These are phyloP conservation scores for Cynaeus angustus DNA, from an alignment of 2,888 invertebrate genomes.

Conservation along the genomic window DNA sequence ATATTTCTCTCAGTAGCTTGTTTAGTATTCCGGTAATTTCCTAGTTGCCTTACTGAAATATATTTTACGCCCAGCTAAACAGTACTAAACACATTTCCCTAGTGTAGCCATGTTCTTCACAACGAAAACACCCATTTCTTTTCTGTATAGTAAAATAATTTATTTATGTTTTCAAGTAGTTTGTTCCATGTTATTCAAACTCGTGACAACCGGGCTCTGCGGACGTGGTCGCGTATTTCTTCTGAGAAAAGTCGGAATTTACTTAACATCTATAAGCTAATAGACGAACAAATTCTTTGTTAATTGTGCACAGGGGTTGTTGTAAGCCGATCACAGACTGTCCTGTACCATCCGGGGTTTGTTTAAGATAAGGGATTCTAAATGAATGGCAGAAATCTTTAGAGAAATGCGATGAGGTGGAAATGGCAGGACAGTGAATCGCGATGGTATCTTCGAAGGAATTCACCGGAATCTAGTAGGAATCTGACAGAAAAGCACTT, in stretches of 20 bases:
- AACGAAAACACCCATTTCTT: conserved; percentile 25
- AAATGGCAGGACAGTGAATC: conserved; percentile 62
- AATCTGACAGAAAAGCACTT: conserved; percentile 60
- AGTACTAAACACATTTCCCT: conserved; percentile 41
- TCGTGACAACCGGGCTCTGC: neutral
- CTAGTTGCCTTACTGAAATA: conserved; percentile 46
- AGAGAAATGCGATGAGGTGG: conserved; percentile 63
- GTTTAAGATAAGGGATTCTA: conserved; percentile 63
- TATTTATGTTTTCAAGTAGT: conserved; percentile 13
- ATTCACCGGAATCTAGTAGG: conserved; percentile 58
- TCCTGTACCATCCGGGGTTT: conserved; percentile 56
- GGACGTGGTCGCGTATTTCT: neutral
- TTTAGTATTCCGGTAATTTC: conserved; percentile 50
- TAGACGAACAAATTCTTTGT: conserved; percentile 56
- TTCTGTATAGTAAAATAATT: conserved; percentile 34
- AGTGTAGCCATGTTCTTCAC: conserved; percentile 28
- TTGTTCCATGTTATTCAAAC: neutral
- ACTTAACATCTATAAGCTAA: conserved; percentile 34
- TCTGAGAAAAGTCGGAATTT: neutral
- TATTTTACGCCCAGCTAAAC: conserved; percentile 42
- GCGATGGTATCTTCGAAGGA: conserved; percentile 60
- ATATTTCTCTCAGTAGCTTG: conserved; percentile 47
- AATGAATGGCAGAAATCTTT: conserved; percentile 64
- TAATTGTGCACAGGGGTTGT: conserved; percentile 51
- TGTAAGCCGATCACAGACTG: conserved; percentile 41